Evolutionary conservation across 2,888 invertebrate genomes (phyloP), one percentile per base, ranked within the genome.

Genomic region (Oxyteleia sp.): DNA sequence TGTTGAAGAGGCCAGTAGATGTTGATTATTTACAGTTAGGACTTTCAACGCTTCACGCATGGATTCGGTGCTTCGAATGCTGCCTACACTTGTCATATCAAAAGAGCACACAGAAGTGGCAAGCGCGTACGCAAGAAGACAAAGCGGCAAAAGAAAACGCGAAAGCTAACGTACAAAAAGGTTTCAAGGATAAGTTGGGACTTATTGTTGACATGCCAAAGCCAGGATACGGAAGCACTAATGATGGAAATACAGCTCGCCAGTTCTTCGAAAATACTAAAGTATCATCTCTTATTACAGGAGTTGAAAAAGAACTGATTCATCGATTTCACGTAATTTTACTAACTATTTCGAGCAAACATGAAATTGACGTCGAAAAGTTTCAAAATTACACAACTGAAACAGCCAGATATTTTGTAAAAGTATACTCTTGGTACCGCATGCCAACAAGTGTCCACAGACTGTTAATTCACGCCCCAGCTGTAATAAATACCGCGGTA

Each of bases 211-310:
- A 82, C 13, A 18, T 45, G 23, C 69, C 74, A 20, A 83, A 74
- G 35, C 72, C 38, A 18, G 78, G 78, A 11, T 66, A 59, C 35
- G 78, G 82, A 1, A 72, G 59, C 18, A 55, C 57, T 0, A 78
- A 83, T 16, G 63, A 78, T 20, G 82, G 78, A 2, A 82, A 82
- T 18, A 82, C 72, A 2, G 76, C 82, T n/a, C 41, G 63, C 2
- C 41, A 43, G 16, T 61, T 59, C 23, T 59, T 59, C 13, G 41
- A 45, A 45, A 38, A 78, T 41, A 29, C 55, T 8, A 4, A 15
- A 10, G 15, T 47, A 15, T 63, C 75, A n/a, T 41, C 75, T 13
- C 2, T n/a, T 10, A 57, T 66, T 5, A 43, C 55, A 2, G 75
- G 75, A 32, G 7, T 75, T 0, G 35, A 47, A n/a, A n/a, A n/a